Evolutionary conservation across 1,140 invertebrate genomes (phyloP), one percentile per base, ranked within the genome.

Genomic region (Asobara japonica): DNA sequence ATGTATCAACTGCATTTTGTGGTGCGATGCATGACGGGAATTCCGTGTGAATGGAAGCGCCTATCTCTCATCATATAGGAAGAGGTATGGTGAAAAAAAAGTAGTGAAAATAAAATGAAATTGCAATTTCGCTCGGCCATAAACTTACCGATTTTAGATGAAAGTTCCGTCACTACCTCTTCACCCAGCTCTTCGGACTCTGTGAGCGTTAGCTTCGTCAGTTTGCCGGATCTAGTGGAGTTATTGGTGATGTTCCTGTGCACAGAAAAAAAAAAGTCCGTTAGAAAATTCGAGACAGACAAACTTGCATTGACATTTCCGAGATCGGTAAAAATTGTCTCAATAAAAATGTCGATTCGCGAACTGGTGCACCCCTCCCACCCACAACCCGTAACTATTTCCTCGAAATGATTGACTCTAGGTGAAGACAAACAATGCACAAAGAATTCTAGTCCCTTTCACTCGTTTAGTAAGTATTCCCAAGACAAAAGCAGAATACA

Each of bases 11-110:
- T n/a, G n/a, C n/a, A n/a, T n/a, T n/a, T n/a, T n/a, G n/a, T n/a
- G 25, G 48, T 11, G n/a, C 13, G 38, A 60, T 69, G 67, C 31
- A 69, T 69, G 18, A 61, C 51, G 67, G 33, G 60, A 69, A 69
- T 69, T 61, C 67, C 33, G 67, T 61, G 51, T 62, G 51, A 69
- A 61, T 69, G 56, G 67, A 69, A 31, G 67, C 56, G 31, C 60
- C 31, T 69, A 69, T 25, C 22, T 64, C 45, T 41, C 20, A 41
- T 62, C 68, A 25, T 11, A 1, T n/a, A 64, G 48, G 68, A 29
- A 45, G n/a, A 70, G 56, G 36, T 29, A 51, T 65, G 27, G n/a
- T 27, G 20, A 33, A 11, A 33, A 18, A 65, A 65, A 16, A 29
- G 18, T n/a, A 27, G 11, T 11, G 16, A 13, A 51, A 18, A 3